Evolutionary conservation across 2,797 vertebrate genomes (phyloP).

Genomic region (Artibeus lituratus): DNA sequence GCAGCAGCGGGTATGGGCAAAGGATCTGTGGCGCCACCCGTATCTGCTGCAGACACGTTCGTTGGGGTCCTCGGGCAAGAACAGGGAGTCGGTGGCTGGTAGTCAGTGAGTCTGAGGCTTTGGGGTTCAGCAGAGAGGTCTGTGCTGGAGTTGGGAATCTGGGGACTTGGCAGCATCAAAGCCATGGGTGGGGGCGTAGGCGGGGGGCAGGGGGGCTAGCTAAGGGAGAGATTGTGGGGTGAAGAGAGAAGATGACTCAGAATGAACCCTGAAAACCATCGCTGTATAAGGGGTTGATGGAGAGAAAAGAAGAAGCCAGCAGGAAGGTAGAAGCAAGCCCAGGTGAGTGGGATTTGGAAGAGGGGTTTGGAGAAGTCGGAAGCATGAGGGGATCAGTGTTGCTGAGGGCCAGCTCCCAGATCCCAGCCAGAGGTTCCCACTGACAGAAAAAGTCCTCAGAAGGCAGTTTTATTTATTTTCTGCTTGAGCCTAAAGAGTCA

Average conservation of each 20-base stretch:
- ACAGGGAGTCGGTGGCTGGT: background rate
- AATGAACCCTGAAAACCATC: background rate
- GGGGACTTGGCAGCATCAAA: background rate
- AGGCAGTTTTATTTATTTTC: conserved; percentile 17
- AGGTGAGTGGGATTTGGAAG: background rate
- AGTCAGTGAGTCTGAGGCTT: background rate
- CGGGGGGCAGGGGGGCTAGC: background rate
- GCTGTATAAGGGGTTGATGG: background rate
- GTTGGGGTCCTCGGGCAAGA: background rate
- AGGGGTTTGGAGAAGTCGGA: background rate
- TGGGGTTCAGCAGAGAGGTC: background rate
- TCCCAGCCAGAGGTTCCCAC: background rate
- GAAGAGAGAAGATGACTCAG: background rate
- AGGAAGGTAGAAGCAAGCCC: background rate
- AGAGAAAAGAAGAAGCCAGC: background rate
- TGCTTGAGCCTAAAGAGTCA: background rate
- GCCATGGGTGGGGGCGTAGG: background rate
- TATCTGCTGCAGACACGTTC: background rate
- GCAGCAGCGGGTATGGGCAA: background rate
- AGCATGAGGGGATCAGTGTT: background rate
- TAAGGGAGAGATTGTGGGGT: background rate
- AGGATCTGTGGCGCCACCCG: background rate
- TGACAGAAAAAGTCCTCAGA: background rate
- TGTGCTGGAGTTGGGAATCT: background rate
- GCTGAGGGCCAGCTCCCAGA: background rate